Base-by-base conservation (phyloP, 2,797 vertebrate species). In the Tolypeutes matacus region DNA sequence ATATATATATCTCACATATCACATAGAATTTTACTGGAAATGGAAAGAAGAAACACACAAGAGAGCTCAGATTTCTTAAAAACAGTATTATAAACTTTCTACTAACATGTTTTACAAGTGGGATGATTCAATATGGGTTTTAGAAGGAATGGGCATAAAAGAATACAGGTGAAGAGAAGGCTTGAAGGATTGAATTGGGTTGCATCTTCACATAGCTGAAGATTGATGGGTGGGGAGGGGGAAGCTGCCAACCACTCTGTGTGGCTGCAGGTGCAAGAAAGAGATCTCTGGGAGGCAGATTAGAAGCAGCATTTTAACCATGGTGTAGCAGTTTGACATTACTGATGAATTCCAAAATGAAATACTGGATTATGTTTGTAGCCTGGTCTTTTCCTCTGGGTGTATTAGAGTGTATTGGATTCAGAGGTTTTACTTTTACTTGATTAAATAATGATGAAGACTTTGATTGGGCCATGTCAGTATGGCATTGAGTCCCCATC, bases 111-210 rank as follows among this genome's bases (percentile, higher is more conserved):
- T 36, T 25, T 36, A 1, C 1, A 20, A 3, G 3, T 29, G 29
- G 7, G 2, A 0, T 0, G 49, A 21, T 7, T 13, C 2, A 29
- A 36, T 14, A 11, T 17, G 7, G 1, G 31, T 13, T 21, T 18
- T 18, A 3, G 58, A 42, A 31, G 9, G 36, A 11, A 6, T 1
- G 51, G 5, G 34, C 0, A 0, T 29, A 0, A 1, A 29, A 14
- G 78, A 25, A 29, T 15, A 25, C 12, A 29, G 31, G 58, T 7
- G 42, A 17, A 7, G 0, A 4, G 27, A 42, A 31, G 6, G 2
- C 46, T 21, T 36, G 17, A 17, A 25, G 27, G 2, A 15, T 25
- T 14, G 12, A 2, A 8, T 31, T 20, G 39, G 4, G 64, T 7
- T 5, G 27, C 3, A 1, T 39, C 65, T 62, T 78, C 51, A 14